Percentiles rank a stretch among this genome's conserved stretches.
These are phyloP conservation scores for Drosophila nigritarsus DNA, from an alignment of 2,888 invertebrate species.

Conservation along the genomic window DNA sequence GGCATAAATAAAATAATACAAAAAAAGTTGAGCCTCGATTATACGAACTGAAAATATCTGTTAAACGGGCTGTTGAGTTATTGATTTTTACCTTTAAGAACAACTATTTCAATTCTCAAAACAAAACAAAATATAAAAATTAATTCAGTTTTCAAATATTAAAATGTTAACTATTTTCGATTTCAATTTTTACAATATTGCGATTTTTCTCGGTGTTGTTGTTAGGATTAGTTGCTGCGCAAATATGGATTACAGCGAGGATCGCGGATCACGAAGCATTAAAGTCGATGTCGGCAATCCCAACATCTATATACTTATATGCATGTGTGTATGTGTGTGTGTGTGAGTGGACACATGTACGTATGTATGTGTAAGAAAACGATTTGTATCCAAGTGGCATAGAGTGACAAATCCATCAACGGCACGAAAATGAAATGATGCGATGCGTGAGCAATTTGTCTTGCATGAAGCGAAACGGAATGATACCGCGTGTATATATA, in stretches of 20 bases:
- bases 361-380: constrained; percentile 6
- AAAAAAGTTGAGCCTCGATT: too few species aligned
- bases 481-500: constrained; percentile 5
- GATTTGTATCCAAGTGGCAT: constrained; percentile 49
- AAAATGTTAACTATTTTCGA: too few species aligned
- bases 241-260: not conserved
- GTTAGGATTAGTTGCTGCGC: not conserved
- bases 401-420: constrained; percentile 74
- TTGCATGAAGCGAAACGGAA: constrained; percentile 53
- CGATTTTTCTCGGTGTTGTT: not conserved
- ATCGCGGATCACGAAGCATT: not conserved
- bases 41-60: too few species aligned
- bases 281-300: not conserved
- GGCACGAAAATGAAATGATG: constrained; percentile 64
- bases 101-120: too few species aligned
- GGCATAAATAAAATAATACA: too few species aligned
- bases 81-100: too few species aligned
- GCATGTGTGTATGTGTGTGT: not conserved
- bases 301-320: too few species aligned
- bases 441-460: constrained; percentile 70
- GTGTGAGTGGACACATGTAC: not conserved
- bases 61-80: too few species aligned
- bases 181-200: too few species aligned
- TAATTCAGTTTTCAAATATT: too few species aligned
- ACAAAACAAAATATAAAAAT: too few species aligned